Evolutionary conservation across 1,140 invertebrate species (phyloP).

Genomic region (Drosophila subpulchrella): DNA sequence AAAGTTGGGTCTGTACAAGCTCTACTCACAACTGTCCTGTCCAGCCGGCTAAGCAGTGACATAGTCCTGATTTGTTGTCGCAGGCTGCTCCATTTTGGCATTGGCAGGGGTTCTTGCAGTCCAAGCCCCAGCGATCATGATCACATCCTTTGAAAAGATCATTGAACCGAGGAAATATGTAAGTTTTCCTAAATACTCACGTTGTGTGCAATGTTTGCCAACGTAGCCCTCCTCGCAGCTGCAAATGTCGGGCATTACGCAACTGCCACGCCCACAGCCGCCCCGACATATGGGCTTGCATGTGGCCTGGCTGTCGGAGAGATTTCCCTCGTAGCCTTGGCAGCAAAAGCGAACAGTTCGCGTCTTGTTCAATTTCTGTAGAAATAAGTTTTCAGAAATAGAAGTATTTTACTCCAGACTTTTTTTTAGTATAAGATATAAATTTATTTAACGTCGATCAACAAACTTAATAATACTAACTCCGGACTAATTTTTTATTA

Average conservation of each 20-base stretch:
- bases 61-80: slow-evolving; percentile 76
- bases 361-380: slow-evolving; percentile 73
- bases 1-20: not conserved
- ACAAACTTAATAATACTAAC: no score
- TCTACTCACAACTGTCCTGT: slow-evolving; percentile 72
- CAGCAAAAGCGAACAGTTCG: slow-evolving; percentile 81
- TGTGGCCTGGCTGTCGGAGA: slow-evolving; percentile 74
- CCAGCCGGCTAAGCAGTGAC: slow-evolving; percentile 79
- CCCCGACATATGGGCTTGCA: slow-evolving; percentile 80
- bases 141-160: slow-evolving; percentile 57
- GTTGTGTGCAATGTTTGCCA: slow-evolving; percentile 79
- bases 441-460: no score
- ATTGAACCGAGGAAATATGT: not conserved
- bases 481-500: no score
- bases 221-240: slow-evolving; percentile 80
- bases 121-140: slow-evolving; percentile 82
- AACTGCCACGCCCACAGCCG: slow-evolving; percentile 82
- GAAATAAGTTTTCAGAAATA: not conserved
- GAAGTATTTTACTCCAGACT: no score
- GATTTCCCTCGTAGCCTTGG: slow-evolving; percentile 78
- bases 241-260: slow-evolving; percentile 72
- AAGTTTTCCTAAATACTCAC: slow-evolving; percentile 47
- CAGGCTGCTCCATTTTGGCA: slow-evolving; percentile 77
- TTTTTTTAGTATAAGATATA: no score
- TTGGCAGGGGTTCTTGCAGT: slow-evolving; percentile 71